Evolutionary conservation across 2,797 vertebrate genomes (phyloP), one percentile per base, ranked within the genome.

Genomic region (Taeniopygia guttata): DNA sequence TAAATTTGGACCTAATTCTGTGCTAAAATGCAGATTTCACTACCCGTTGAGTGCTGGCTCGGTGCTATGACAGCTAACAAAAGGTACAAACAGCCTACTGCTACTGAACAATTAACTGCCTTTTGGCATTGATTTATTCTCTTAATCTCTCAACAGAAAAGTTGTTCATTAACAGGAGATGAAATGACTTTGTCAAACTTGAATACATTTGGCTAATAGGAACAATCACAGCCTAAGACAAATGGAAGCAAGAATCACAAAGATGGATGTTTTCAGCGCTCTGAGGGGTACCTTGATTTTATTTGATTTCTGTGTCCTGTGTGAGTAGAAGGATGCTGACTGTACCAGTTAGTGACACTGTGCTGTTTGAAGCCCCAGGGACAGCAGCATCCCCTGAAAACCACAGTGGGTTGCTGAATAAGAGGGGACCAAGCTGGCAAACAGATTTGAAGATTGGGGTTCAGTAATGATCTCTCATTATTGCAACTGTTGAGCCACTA

Each of bases 101-200:
- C 67, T 78, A 7, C 46, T 48, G 87, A 66, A 54, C 80, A 78
- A 66, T 59, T 90, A 48, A 48, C 67, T 72, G 67, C 22, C 4
- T 77, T 91, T 87, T 79, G 62, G 62, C 79, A 46, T 38, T 82
- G 83, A 78, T 92, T 93, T 82, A 49, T 68, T 79, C 46, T 48
- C 49, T 78, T 75, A 32, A 68, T 87, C 62, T 87, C 52, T 48
- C 4, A 5, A 23, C 54, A 72, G 42, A 74, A 46, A 76, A 88
- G 46, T 40, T 85, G 40, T 74, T 94, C 32, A 14, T 83, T 95
- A 88, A 60, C 55, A 45, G 78, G 40, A 91, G 51, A 85, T 74
- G 93, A 94, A 91, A 77, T 15, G 45, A 36, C 89, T 94, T 94
- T 75, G 89, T 87, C 60, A 54, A 55, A 86, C 62, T 75, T 69